Evolutionary conservation across 2,797 vertebrate genomes (phyloP).

Genomic region (Anguilla anguilla): DNA sequence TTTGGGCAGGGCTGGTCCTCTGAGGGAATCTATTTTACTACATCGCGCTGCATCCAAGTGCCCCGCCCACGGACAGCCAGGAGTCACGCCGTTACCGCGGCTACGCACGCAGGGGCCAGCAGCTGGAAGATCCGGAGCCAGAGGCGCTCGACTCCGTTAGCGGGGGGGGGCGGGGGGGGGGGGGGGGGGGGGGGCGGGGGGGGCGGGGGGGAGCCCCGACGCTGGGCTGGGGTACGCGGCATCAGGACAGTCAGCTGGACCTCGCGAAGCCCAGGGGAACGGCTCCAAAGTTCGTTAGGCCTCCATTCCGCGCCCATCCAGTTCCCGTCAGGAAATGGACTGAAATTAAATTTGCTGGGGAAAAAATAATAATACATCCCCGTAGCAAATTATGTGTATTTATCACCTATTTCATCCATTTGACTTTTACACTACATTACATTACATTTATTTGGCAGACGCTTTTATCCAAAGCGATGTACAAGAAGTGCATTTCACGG

Average conservation of each 20-base stretch:
- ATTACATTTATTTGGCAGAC: too few species aligned
- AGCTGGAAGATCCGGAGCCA: slow-evolving; percentile 51
- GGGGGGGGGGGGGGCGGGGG: slow-evolving; percentile 50
- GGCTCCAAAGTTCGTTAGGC: background rate
- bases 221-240: background rate
- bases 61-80: slow-evolving; percentile 33
- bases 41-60: background rate
- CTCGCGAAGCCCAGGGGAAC: background rate
- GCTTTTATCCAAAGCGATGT: too few species aligned
- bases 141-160: slow-evolving; percentile 48
- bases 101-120: slow-evolving; percentile 34
- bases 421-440: too few species aligned
- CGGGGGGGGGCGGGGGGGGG: slow-evolving; percentile 39
- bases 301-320: too few species aligned
- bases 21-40: slow-evolving; percentile 23
- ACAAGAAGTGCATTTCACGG: too few species aligned
- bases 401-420: too few species aligned
- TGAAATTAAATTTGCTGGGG: too few species aligned
- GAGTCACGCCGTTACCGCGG: slow-evolving; percentile 29
- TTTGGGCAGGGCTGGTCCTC: slow-evolving; percentile 22
- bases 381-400: background rate
- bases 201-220: slow-evolving; percentile 22
- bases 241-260: background rate
- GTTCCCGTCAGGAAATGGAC: background rate
- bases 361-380: too few species aligned